Base-by-base conservation (phyloP, 2,113 vertebrate species). In the Anguilla japonica region DNA sequence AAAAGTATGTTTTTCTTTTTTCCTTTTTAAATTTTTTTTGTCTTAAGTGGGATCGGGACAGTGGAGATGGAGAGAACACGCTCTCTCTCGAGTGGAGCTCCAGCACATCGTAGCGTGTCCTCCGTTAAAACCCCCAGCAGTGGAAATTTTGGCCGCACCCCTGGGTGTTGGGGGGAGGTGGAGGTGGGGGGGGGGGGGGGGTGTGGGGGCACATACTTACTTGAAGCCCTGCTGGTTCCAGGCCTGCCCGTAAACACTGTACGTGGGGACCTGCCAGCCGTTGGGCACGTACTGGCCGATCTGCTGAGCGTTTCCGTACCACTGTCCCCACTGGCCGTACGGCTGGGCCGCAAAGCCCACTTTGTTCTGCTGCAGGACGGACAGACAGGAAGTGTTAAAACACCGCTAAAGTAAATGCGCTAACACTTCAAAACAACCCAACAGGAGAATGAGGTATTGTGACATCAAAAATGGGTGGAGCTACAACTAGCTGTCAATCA, bases 181-280 rank as follows among this genome's bases (percentile, higher is more conserved):
- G 71, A 91, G 92, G 81, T 89, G 91, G 41, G 91, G 89, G 79
- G 20, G 15, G 15, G 34, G 15, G 18, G 84, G 88, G 89, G 90
- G 89, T 34, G 34, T 34, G 7, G 71, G 0, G 56, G 56, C 56
- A 9, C 87, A 87, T 94, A 94, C 97, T 97, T 96, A 99, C 97
- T 96, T 98, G 91, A 98, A 99, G 91, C 98, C 97, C 93, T 98
- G 98, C 91, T 99, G 98, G 92, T 96, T 98, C 98, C 98, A 99
- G 0, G 98, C 95, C 91, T 99, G 98, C 85, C 98, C 93, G 85
- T 99, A 99, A 86, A 99, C 94, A 29, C 97, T 95, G 14, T 99
- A 99, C 63, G 97, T 95, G 86, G 98, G 98, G 87, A 99, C 96
- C 91, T 98, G 98, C 98, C 98, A 99, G 84, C 98, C 97, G 5